phyloP scores from a whole-genome alignment of 2,888 invertebrate species.

The Teinopalpus imperialis region DNA sequence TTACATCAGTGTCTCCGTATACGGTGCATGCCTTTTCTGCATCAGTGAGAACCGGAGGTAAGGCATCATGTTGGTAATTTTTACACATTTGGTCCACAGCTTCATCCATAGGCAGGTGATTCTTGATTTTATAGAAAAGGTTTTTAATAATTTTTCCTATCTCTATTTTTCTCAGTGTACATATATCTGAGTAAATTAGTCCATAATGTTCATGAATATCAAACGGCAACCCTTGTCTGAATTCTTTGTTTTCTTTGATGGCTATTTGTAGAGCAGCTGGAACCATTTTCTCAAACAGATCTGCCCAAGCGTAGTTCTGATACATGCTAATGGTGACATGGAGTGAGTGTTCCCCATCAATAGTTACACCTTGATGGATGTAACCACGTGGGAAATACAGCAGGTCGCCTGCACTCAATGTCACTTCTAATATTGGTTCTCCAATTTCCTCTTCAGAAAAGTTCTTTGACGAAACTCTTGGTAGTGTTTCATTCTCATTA shows the following conservation, averaged over 20 bases:
- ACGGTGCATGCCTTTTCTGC: slow-evolving; percentile 87
- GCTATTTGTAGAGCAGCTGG: slow-evolving; percentile 89
- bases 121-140: slow-evolving; percentile 82
- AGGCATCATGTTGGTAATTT: slow-evolving; percentile 90
- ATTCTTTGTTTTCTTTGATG: slow-evolving; percentile 85
- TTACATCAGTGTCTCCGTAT: slow-evolving; percentile 86
- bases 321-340: slow-evolving; percentile 97
- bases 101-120: slow-evolving; percentile 86
- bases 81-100: slow-evolving; percentile 94
- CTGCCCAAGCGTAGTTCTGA: slow-evolving; percentile 94
- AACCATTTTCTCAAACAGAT: slow-evolving; percentile 91
- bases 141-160: slow-evolving; percentile 78
- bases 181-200: slow-evolving; percentile 81
- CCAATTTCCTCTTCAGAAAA: slow-evolving; percentile 88
- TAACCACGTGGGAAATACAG: slow-evolving; percentile 96
- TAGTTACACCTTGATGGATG: slow-evolving; percentile 92
- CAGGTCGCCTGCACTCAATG: slow-evolving; percentile 92
- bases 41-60: slow-evolving; percentile 90
- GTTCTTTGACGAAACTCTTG: slow-evolving; percentile 92
- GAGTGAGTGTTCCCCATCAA: slow-evolving; percentile 91
- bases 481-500: slow-evolving; percentile 85
- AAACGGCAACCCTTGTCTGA: slow-evolving; percentile 90
- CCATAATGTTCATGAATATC: slow-evolving; percentile 90
- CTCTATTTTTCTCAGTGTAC: slow-evolving; percentile 63
- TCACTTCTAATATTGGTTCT: slow-evolving; percentile 89